Base-by-base conservation (phyloP, 2,797 vertebrate genomes). In the Catharus ustulatus region DNA sequence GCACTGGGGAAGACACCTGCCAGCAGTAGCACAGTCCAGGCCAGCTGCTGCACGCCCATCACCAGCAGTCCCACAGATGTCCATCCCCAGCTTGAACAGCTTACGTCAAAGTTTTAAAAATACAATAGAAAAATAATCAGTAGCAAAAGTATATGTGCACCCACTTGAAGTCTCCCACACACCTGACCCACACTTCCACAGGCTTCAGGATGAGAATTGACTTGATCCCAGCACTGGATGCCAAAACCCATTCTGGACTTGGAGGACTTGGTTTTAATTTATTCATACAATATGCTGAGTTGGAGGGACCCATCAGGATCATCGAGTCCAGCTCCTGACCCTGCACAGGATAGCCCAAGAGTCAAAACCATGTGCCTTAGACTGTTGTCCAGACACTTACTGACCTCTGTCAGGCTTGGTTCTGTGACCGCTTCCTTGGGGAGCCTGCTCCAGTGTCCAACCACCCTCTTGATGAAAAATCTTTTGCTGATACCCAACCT, bases 1-100 rank as follows among this genome's bases (percentile, higher is more conserved):
- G 52, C 57, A 49, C 48, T 48, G 24, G 45, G 43, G 30, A 81
- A 81, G 58, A 48, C 48, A 24, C 26, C 49, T n/a, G 43, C 42
- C 43, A 81, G 40, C 13, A 79, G 58, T 6, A 59, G 69, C 6
- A 1, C 16, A 13, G 29, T 23, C 36, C 0, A 0, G 34, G 29
- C 62, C 75, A 84, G 46, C 48, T 75, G 54, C 61, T 42, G 46
- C 68, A 49, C 29, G 23, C 4, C 21, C 51, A 17, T 30, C 52
- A 57, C 11, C 45, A 59, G 52, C 42, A 79, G 42, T 23, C 49
- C 71, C 29, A 52, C 6, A 46, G 30, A 71, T 30, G 24, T 23
- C 23, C 43, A 26, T 8, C 32, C 29, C 48, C 32, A 69, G 36
- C 20, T 36, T 59, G 17, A 93, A 52, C 19, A 82, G 21, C 19